Evolutionary conservation across 2,797 vertebrate genomes (phyloP).

Genomic region (Danio jaintianensis): DNA sequence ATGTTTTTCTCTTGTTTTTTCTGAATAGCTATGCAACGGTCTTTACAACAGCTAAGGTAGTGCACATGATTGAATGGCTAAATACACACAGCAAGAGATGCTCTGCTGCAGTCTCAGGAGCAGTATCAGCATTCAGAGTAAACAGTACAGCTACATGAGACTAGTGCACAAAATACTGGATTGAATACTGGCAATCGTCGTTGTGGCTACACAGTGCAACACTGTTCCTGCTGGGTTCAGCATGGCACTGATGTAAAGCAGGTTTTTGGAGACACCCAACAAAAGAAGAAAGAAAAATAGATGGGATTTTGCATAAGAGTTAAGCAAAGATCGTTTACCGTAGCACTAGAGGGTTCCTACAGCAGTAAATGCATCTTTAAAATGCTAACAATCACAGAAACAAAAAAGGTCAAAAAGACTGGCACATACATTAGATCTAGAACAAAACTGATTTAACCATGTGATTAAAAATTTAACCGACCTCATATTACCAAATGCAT

Average conservation of each 20-base stretch:
- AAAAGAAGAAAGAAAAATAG: slow-evolving; percentile 28
- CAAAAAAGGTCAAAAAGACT: neutral
- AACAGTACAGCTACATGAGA: slow-evolving; percentile 47
- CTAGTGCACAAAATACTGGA: slow-evolving; percentile 36
- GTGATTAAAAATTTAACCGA: slow-evolving; percentile 16
- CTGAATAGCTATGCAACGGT: neutral
- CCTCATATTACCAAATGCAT: slow-evolving; percentile 10
- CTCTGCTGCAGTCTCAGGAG: slow-evolving; percentile 24
- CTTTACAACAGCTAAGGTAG: neutral
- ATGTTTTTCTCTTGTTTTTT: neutral
- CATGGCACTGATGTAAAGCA: slow-evolving; percentile 39
- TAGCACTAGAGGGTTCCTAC: slow-evolving; percentile 34
- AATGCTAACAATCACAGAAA: neutral
- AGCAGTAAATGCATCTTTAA: neutral
- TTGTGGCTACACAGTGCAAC: slow-evolving; percentile 65
- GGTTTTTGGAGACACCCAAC: slow-evolving; percentile 5
- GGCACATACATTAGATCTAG: neutral
- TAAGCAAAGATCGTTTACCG: slow-evolving; percentile 32
- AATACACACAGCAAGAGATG: slow-evolving; percentile 23
- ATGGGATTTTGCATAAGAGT: neutral
- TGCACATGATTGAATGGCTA: slow-evolving; percentile 2
- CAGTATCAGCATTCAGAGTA: slow-evolving; percentile 13
- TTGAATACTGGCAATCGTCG: slow-evolving; percentile 29
- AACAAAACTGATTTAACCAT: neutral
- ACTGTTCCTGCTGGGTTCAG: slow-evolving; percentile 66